A percentile compares a stretch with the other conserved stretches of the same genome.
phyloP scores from a whole-genome alignment of 2,113 vertebrate species.

The Cochlearius cochlearius region DNA sequence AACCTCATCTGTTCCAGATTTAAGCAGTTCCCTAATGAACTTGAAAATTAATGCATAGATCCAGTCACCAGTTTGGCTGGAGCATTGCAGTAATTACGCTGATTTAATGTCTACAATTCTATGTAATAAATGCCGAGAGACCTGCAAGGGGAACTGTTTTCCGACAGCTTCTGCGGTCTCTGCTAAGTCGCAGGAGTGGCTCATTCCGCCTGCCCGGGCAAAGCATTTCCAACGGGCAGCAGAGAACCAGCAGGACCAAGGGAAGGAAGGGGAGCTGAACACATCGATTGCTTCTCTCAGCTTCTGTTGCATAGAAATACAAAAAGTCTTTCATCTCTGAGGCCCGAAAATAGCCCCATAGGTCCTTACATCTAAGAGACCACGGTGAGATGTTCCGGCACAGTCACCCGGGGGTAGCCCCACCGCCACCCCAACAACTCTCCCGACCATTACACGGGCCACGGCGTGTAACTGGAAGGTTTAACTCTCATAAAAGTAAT shows the following conservation, averaged over 20 bases:
- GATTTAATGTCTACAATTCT: not conserved
- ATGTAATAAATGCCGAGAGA: not conserved
- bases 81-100: not conserved
- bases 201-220: not conserved
- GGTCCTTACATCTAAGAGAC: too few relatives aligned
- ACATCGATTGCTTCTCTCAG: not conserved
- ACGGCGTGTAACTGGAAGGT: accelerated
- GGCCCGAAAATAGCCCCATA: accelerated
- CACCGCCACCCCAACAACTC: not conserved
- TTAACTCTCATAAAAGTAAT: not conserved
- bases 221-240: not conserved
- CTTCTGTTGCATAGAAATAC: not conserved
- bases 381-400: accelerated
- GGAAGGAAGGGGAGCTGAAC: not conserved
- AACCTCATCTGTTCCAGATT: not conserved
- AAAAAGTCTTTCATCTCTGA: not conserved
- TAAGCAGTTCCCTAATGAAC: not conserved
- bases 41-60: not conserved
- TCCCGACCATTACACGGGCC: accelerated
- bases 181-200: not conserved
- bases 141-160: not conserved
- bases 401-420: too few relatives aligned
- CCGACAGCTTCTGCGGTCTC: not conserved
- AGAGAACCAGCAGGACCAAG: not conserved
- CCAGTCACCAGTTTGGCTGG: not conserved